Evolutionary conservation across 2,797 vertebrate species (phyloP).

Genomic region (Craterocephalus amniculus): DNA sequence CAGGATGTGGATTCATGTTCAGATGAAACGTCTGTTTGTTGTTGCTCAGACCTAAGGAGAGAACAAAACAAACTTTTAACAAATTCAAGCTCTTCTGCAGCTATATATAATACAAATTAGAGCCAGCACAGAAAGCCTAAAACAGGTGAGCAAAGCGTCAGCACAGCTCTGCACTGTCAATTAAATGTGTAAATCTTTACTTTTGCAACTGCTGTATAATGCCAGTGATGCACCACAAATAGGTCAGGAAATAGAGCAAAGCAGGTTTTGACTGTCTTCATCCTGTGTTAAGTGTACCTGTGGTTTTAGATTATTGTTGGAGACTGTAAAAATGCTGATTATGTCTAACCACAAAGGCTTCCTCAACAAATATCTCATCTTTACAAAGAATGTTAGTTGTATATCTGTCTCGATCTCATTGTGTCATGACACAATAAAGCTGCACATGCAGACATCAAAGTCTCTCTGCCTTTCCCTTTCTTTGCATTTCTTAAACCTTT

Average conservation of each 20-base stretch:
- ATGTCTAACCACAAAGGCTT: constrained; percentile 78
- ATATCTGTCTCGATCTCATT: constrained; percentile 74
- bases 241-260: constrained; percentile 78
- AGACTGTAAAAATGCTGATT: constrained; percentile 77
- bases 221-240: constrained; percentile 72
- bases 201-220: constrained; percentile 59
- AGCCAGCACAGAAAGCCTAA: constrained; percentile 4
- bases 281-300: constrained; percentile 75
- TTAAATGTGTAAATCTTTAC: constrained; percentile 43
- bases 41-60: constrained; percentile 62
- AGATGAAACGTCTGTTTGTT: constrained; percentile 53
- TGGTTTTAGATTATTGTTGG: constrained; percentile 78
- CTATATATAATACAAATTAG: constrained; percentile 29
- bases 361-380: constrained; percentile 76
- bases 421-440: constrained; percentile 63
- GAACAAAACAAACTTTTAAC: constrained; percentile 52
- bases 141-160: constrained; percentile 28
- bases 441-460: constrained; percentile 73
- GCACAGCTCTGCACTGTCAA: constrained; percentile 25
- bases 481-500: constrained; percentile 65
- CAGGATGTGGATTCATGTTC: constrained; percentile 74
- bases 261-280: constrained; percentile 68
- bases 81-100: constrained; percentile 23
- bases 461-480: constrained; percentile 48
- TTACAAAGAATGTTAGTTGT: constrained; percentile 65